Evolutionary conservation across 2,888 invertebrate species (phyloP), one percentile per base, ranked within the genome.

Genomic region (Colletes collaris): DNA sequence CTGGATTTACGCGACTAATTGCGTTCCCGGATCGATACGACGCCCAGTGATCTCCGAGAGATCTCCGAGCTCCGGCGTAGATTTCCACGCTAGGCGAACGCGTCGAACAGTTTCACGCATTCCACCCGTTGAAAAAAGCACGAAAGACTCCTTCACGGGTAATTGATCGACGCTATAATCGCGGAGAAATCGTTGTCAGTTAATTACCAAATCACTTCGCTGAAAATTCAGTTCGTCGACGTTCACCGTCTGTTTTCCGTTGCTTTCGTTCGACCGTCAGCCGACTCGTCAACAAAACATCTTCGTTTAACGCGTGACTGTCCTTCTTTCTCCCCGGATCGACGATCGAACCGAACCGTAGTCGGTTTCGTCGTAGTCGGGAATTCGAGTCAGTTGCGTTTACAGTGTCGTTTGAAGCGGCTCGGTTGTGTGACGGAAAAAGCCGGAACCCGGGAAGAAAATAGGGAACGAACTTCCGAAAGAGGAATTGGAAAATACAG

Each of bases 171-270:
- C 27, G 27, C 27, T 27, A 27, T 27, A 27, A 27, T 27, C 27
- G 27, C 27, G 27, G 27, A 27, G 27, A 27, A 35, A 58, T 58
- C 53, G 27, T 10, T 53, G 53, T 27, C 27, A 2, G 27, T 27
- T 27, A 2, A 27, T 2, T 27, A 27, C 27, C 27, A 27, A 27
- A 27, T 2, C 27, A 2, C 27, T 27, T 27, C 27, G 27, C 27
- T 27, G 55, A 60, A 67, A 71, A 64, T 74, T 76, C 65, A 59
- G 69, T 76, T 59, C 49, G 50, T 11, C 55, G 35, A 10, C 11
- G 27, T 49, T 49, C 66, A 49, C 35, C 59, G 11, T 27, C 37
- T 35, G 40, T 40, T 16, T 35, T 35, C 53, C 4, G 55, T 59
- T n/a, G 37, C 46, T 19, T 44, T 52, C 13, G 65, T 65, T 37